Conservation (phyloP, 2,797 vertebrate genomes). For the Darevskia nairensis region DNA sequence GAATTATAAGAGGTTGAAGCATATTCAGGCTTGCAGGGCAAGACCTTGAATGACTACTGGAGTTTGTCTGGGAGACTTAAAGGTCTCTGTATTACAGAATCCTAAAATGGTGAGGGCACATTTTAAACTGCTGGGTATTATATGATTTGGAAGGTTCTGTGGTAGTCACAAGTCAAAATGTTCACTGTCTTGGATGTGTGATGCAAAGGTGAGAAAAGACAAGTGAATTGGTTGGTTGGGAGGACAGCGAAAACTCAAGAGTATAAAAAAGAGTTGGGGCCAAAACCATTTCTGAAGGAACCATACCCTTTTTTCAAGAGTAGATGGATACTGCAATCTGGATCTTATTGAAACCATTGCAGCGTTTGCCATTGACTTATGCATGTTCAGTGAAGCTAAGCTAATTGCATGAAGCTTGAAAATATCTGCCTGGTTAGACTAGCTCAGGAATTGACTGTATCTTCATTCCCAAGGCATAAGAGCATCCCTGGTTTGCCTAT, state of each 20-base stretch:
- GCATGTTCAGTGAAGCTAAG: background rate
- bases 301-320: background rate
- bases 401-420: background rate
- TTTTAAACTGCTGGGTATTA: background rate
- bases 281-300: background rate
- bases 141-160: constrained; percentile 5
- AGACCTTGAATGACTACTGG: background rate
- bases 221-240: background rate
- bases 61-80: background rate
- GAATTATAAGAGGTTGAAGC: background rate
- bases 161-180: background rate
- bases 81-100: background rate
- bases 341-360: background rate
- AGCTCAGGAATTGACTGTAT: background rate
- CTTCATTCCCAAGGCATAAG: too few relatives aligned
- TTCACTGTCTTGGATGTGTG: background rate
- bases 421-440: background rate
- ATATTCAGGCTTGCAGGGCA: background rate
- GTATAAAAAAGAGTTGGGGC: background rate
- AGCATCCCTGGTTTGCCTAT: background rate
- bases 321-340: background rate
- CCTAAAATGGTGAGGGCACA: background rate
- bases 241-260: background rate
- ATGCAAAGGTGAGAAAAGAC: background rate
- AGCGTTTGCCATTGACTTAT: background rate